These are phyloP conservation scores for Galleria mellonella DNA, from an alignment of 1,140 invertebrate genomes.

Conservation along the genomic window DNA sequence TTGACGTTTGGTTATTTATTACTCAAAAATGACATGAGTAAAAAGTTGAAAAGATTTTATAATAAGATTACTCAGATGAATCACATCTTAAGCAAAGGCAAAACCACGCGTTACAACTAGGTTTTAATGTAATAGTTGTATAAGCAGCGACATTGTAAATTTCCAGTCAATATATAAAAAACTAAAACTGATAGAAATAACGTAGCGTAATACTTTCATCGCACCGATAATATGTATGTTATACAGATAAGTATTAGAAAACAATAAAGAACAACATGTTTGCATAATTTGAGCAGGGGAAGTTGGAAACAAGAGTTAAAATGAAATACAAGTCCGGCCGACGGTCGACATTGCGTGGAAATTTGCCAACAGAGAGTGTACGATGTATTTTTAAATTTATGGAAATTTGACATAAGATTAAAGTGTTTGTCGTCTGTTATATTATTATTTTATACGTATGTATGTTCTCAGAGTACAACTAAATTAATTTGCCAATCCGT, in stretches of 20 bases:
- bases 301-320: constrained; percentile 21
- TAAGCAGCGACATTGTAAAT: too few relatives aligned
- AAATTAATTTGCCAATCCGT: constrained; percentile 46
- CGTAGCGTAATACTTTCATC: too few relatives aligned
- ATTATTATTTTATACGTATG: constrained; percentile 21
- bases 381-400: constrained; percentile 53
- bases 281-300: constrained; percentile 16
- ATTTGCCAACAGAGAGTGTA: constrained; percentile 49
- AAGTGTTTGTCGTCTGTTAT: constrained; percentile 22
- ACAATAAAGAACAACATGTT: constrained; percentile 11
- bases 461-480: constrained; percentile 18
- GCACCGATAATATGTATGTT: too few relatives aligned
- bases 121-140: too few relatives aligned
- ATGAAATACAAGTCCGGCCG: constrained; percentile 18
- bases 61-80: too few relatives aligned
- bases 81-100: too few relatives aligned
- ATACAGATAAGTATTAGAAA: background rate
- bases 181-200: too few relatives aligned
- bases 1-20: too few relatives aligned
- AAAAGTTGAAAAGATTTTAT: too few relatives aligned
- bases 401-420: constrained; percentile 50
- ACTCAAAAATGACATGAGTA: too few relatives aligned
- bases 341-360: constrained; percentile 38
- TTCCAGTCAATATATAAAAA: too few relatives aligned
- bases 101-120: too few relatives aligned